Percentiles rank a stretch among this genome's conserved stretches.
Evolutionary conservation across 2,797 vertebrate genomes (phyloP).

Genomic region (Squalus acanthias): DNA sequence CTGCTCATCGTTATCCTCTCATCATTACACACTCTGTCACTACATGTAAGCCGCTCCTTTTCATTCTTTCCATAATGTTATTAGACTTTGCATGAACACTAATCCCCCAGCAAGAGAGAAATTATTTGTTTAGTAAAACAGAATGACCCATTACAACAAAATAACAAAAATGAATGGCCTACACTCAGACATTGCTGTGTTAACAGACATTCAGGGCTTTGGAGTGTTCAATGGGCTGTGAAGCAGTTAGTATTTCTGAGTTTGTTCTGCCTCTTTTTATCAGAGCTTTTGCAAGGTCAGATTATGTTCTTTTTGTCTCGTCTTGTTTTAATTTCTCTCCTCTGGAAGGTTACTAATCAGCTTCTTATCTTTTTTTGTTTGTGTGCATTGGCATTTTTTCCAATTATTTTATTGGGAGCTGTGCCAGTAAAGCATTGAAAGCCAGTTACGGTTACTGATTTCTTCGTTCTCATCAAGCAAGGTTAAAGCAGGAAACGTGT

Average conservation of each 20-base stretch:
- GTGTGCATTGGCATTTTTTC: background rate
- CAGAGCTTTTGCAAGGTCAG: background rate
- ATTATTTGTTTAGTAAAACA: background rate
- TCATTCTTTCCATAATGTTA: background rate
- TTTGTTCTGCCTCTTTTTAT: background rate
- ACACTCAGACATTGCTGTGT: background rate
- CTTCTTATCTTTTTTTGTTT: background rate
- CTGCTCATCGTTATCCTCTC: background rate
- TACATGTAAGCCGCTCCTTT: background rate
- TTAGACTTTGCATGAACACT: background rate
- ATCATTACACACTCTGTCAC: background rate
- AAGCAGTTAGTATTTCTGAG: background rate
- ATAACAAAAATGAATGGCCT: background rate
- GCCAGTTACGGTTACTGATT: background rate
- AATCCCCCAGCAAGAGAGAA: background rate
- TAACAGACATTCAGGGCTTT: background rate
- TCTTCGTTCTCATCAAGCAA: background rate
- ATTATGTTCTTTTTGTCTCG: constrained; percentile 10
- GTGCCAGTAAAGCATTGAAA: background rate
- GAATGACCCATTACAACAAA: background rate
- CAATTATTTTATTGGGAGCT: background rate
- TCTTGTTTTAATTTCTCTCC: constrained; percentile 16
- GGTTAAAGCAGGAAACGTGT: background rate
- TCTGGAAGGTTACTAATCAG: background rate
- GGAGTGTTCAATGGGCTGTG: background rate